phyloP scores from a whole-genome alignment of 2,888 invertebrate species.

The Pteria penguin region DNA sequence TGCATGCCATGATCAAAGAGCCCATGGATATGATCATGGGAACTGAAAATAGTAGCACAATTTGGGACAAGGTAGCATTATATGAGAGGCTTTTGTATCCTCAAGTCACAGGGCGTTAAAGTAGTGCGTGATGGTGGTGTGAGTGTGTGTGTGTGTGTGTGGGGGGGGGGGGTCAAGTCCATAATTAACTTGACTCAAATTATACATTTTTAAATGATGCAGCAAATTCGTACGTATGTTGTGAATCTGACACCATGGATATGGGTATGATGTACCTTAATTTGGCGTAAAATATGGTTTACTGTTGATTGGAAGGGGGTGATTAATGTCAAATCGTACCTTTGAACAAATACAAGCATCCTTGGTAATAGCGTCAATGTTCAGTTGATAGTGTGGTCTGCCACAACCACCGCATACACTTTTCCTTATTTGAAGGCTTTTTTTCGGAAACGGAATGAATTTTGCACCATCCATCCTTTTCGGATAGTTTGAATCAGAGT shows the following conservation, averaged over 20 bases:
- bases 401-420: not conserved
- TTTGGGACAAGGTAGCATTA: too few relatives aligned
- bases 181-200: too few relatives aligned
- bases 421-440: not conserved
- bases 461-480: not conserved
- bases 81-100: too few relatives aligned
- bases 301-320: not conserved
- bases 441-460: not conserved
- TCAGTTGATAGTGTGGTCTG: not conserved
- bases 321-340: not conserved
- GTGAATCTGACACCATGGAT: not conserved
- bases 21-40: too few relatives aligned
- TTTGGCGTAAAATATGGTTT: not conserved
- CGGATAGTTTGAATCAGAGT: not conserved
- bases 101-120: too few relatives aligned
- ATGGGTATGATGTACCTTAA: not conserved
- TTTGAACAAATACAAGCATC: not conserved
- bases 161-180: too few relatives aligned
- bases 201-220: not conserved
- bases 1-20: not conserved
- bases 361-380: not conserved
- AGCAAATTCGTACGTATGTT: not conserved
- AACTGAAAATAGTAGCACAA: too few relatives aligned
- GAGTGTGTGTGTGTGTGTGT: too few relatives aligned
- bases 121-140: too few relatives aligned